Evolutionary conservation across 2,888 invertebrate species (phyloP).

Genomic region (Scaptomyza parva): DNA sequence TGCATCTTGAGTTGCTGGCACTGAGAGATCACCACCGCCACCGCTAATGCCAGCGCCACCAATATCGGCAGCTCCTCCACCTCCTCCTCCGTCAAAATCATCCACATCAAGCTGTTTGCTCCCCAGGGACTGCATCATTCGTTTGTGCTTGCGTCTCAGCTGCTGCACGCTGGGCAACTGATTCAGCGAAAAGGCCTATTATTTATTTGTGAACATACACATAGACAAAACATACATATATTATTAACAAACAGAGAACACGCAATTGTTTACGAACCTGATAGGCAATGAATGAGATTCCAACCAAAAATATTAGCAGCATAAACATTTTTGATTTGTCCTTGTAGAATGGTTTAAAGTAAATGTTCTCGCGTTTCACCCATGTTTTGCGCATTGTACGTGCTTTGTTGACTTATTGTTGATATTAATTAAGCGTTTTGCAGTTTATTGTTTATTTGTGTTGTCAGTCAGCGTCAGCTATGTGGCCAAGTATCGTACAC

Average conservation of each 20-base stretch:
- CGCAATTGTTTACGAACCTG: constrained; percentile 50
- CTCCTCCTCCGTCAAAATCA: constrained; percentile 56
- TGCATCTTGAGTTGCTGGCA: constrained; percentile 34
- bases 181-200: constrained; percentile 84
- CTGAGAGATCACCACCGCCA: constrained; percentile 9
- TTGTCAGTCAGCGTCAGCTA: constrained; percentile 38
- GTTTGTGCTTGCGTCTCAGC: constrained; percentile 65
- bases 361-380: constrained; percentile 84
- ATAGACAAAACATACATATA: not conserved
- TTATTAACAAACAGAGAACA: constrained; percentile 2
- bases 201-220: constrained; percentile 23
- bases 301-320: constrained; percentile 83
- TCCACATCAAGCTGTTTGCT: constrained; percentile 68
- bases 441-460: constrained; percentile 59
- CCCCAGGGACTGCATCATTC: constrained; percentile 70
- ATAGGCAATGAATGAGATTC: constrained; percentile 77
- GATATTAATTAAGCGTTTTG: constrained; percentile 13
- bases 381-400: constrained; percentile 82
- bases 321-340: constrained; percentile 85
- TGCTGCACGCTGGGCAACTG: constrained; percentile 83
- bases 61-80: constrained; percentile 1
- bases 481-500: constrained; percentile 41
- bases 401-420: not conserved
- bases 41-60: constrained; percentile 4
- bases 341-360: constrained; percentile 85